Conservation (phyloP, 2,888 invertebrate species). For the Drosophila paranaensis region DNA sequence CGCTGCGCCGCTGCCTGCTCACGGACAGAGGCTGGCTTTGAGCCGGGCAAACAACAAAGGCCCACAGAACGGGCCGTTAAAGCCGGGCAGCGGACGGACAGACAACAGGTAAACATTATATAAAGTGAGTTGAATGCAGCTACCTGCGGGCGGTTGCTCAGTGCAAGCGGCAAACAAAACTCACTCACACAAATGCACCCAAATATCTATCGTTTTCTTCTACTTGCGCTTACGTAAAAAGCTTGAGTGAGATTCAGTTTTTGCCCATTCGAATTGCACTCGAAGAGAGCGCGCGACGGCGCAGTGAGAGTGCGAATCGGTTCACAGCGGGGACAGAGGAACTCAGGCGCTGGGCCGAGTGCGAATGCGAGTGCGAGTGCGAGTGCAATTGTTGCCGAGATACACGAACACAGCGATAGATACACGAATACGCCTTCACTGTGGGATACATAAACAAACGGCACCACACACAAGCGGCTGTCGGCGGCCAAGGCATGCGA, state of each 20-base stretch:
- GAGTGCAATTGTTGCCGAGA: conserved; percentile 49
- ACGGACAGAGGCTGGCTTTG: conserved; percentile 26
- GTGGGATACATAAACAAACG: conserved; percentile 71
- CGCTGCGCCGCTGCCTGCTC: conserved; percentile 19
- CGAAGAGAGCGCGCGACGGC: conserved; percentile 39
- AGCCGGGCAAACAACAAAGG: conserved; percentile 51
- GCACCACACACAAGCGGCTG: conserved; percentile 22
- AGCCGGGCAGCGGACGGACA: conserved; percentile 25
- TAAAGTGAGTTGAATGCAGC: conserved; percentile 61
- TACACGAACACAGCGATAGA: conserved; percentile 31
- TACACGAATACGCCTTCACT: conserved; percentile 19
- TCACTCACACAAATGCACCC: conserved; percentile 34
- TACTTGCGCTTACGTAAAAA: conserved; percentile 67
- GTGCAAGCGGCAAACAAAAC: conserved; percentile 32
- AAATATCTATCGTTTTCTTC: conserved; percentile 13
- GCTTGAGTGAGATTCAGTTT: conserved; percentile 51
- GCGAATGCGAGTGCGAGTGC: conserved; percentile 35
- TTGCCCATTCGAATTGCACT: conserved; percentile 30
- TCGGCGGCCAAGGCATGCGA: conserved; percentile 67
- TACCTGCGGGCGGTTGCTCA: conserved; percentile 48
- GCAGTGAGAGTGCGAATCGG: conserved; percentile 52
- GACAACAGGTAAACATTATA: conserved; percentile 70
- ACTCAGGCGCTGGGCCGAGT: conserved; percentile 11
- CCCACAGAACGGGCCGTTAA: conserved; percentile 28
- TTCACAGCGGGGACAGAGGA: conserved; percentile 20